Evolutionary conservation across 2,113 vertebrate species (phyloP), one percentile per base, ranked within the genome.

Genomic region (Trochalopteron elliotii): DNA sequence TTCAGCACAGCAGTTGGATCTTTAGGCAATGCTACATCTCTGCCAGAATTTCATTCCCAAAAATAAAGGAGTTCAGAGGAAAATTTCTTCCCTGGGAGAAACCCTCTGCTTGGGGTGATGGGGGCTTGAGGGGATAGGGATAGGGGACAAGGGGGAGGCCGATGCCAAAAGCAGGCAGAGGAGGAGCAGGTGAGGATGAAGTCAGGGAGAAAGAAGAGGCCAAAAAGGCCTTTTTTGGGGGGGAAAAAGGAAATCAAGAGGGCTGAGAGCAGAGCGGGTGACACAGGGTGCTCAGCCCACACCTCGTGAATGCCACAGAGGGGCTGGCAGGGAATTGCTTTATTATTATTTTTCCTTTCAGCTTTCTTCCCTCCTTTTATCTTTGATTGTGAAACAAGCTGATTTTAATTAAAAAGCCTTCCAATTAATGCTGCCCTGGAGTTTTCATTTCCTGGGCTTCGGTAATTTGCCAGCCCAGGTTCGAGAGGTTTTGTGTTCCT

Each of bases 371-470:
- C 94, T 90, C 87, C 91, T 96, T 95, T 95, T 96, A 93, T 97
- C 95, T 97, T 93, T 93, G 94, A 94, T 96, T 75, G 5, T 75
- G 47, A 95, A 97, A 97, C 96, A 97, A 94, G 96, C 88, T 96
- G 89, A 96, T 83, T 97, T 95, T 96, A 97, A 97, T 63, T 95
- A 97, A 98, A 97, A 97, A 96, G 65, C 91, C 77, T 97, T 98
- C 94, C 94, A 97, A 95, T 95, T 97, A 97, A 97, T 97, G 95
- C 96, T 67, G 95, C 94, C 6, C 11, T 40, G 68, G 96, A 90
- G 93, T 93, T 96, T 96, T 97, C 96, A 97, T 97, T 97, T 97
- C 97, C 97, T 95, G 94, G 94, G 95, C 68, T 97, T 93, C 37
- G 0, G 45, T 84, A 87, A 92, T 96, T 93, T 95, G 93, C 80